phyloP scores from a whole-genome alignment of 2,888 invertebrate genomes.

The Cyaniris semiargus region DNA sequence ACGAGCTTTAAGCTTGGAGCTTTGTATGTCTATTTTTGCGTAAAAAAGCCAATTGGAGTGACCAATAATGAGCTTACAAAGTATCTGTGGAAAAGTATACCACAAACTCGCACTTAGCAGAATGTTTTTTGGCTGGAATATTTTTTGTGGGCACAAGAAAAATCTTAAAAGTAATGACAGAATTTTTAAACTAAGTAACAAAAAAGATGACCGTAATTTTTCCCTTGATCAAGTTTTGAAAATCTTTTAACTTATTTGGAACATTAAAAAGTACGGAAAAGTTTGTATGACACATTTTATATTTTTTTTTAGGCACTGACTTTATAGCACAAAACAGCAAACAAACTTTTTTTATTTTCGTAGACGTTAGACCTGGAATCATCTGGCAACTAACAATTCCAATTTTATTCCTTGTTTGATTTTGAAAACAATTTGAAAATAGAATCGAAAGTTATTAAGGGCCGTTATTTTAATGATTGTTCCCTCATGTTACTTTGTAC shows the following conservation, averaged over 20 bases:
- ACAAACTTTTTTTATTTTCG: too few species aligned
- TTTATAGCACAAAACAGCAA: too few species aligned
- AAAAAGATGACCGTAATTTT: too few species aligned
- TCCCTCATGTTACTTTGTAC: slow-evolving; percentile 17
- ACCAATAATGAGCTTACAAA: neutral
- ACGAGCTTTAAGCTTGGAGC: slow-evolving; percentile 19
- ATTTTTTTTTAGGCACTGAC: too few species aligned
- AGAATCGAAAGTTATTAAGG: slow-evolving; percentile 25
- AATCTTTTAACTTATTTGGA: too few species aligned
- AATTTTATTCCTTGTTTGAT: neutral
- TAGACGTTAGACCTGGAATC: neutral
- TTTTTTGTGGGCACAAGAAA: neutral
- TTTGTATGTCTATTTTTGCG: slow-evolving; percentile 22
- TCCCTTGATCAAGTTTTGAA: too few species aligned
- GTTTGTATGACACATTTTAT: too few species aligned
- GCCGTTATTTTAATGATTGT: slow-evolving; percentile 18
- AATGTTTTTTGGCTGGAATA: neutral
- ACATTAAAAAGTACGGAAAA: too few species aligned
- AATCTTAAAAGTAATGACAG: neutral
- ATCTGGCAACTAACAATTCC: neutral
- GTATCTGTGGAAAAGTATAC: neutral
- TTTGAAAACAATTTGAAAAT: slow-evolving; percentile 24
- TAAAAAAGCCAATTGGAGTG: slow-evolving; percentile 1
- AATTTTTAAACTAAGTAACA: neutral
- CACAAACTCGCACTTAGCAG: neutral